Conservation (phyloP, 2,888 invertebrate species). For the Carcina quercana region DNA sequence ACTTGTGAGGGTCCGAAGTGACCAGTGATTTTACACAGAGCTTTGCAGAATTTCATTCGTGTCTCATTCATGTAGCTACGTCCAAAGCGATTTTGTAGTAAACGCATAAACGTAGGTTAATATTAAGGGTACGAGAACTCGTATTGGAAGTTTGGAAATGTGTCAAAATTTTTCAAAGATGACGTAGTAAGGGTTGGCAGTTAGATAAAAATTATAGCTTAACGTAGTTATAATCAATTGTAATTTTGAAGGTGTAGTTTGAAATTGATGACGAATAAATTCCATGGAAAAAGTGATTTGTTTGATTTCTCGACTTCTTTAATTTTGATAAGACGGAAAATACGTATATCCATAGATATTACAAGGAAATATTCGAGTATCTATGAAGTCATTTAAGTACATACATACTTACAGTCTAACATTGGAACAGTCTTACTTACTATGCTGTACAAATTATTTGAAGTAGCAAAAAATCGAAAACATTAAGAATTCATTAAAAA, state of each 20-base stretch:
- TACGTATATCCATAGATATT: too few species aligned
- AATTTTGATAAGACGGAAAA: too few species aligned
- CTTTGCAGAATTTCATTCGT: not conserved
- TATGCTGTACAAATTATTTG: too few species aligned
- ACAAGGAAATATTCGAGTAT: too few species aligned
- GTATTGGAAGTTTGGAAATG: conserved; percentile 57
- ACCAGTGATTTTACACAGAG: not conserved
- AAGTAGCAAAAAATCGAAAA: too few species aligned
- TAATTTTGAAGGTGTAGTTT: conserved; percentile 73
- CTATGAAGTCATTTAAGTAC: too few species aligned
- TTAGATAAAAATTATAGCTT: conserved; percentile 70
- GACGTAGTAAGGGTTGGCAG: conserved; percentile 49
- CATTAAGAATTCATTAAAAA: too few species aligned
- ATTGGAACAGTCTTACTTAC: too few species aligned
- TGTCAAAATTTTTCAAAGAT: conserved; percentile 62
- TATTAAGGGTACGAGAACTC: conserved; percentile 24
- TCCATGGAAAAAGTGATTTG: conserved; percentile 37
- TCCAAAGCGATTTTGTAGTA: conserved; percentile 41
- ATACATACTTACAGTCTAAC: too few species aligned
- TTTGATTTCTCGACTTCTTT: not conserved
- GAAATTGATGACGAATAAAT: conserved; percentile 70
- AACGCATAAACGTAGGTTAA: conserved; percentile 36
- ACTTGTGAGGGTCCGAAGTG: not conserved
- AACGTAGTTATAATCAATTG: conserved; percentile 70
- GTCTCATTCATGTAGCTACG: not conserved